Base-by-base conservation (phyloP, 92 coral and sea anemone genomes). In the Parazoanthus atlanticus region DNA sequence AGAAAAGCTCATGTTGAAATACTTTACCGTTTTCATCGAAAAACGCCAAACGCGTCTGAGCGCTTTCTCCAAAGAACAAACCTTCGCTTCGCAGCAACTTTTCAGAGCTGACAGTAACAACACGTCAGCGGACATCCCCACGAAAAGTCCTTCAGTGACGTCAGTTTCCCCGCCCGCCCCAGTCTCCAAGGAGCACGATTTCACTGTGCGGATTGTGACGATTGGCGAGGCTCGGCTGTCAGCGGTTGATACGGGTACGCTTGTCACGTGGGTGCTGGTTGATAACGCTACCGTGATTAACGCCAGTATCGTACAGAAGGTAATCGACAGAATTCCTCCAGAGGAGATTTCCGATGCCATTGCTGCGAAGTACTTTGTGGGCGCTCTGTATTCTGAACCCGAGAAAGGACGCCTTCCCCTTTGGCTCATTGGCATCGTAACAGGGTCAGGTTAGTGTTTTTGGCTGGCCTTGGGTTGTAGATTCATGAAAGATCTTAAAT, bases 121-220 rank as follows among this genome's bases (percentile, higher is more conserved):
- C 64, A 91, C 86, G 67, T 74, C 74, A 74, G 52, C 91, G n/a
- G 82, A 72, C 31, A 29, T 26, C 54, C 78, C 86, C 32, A 70
- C 83, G n/a, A 41, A 72, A 11, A 30, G 33, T 34, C 65, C 84
- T 21, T 31, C 89, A 36, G 85, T 75, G 70, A 41, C 21, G 34
- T 46, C 82, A 36, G 23, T 76, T 6, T 26, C 32, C 66, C 21
- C 71, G 31, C 36, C 52, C 11, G 2, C 21, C 8, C 74, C 85
- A 32, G 32, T 86, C 41, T 16, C 67, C 46, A n/a, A 0, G 28
- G 89, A 69, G 23, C 99, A 97, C 80, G 96, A 91, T 77, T 97
- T 97, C 79, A 92, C 92, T 19, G 96, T 91, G 21, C 92, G 99
- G 70, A 88, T 97, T 76, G 74, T 95, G n/a, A 88, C 86, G 6